phyloP scores from a whole-genome alignment of 2,888 invertebrate genomes.

The Helobdella robusta region DNA sequence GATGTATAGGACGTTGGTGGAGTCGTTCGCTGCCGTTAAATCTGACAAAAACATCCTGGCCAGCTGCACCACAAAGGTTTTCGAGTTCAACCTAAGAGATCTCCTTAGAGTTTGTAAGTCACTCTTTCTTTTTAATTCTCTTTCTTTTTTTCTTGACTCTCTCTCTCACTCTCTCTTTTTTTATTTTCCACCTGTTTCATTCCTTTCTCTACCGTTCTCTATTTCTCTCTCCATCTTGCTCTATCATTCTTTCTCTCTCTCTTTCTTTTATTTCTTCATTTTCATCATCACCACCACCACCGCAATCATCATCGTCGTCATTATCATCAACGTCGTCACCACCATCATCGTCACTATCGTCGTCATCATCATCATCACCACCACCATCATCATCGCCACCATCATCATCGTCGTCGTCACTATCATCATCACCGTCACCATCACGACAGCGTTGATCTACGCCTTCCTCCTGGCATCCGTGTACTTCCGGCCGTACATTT shows the following conservation, averaged over 20 bases:
- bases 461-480: neutral
- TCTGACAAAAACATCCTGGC: conserved; percentile 7
- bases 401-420: neutral
- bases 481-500: neutral
- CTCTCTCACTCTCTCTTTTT: neutral
- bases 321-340: too few species aligned
- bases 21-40: conserved; percentile 10
- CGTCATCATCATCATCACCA: neutral
- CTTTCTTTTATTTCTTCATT: neutral
- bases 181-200: neutral
- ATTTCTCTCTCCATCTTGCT: neutral
- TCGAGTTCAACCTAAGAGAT: conserved; percentile 12
- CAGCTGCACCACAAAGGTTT: conserved; percentile 3
- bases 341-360: neutral
- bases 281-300: neutral
- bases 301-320: too few species aligned
- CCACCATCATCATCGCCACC: conserved; percentile 3
- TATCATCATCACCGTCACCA: neutral
- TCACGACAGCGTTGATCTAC: neutral
- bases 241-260: neutral
- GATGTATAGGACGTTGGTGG: neutral
- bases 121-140: neutral
- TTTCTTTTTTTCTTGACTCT: neutral
- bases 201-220: neutral
- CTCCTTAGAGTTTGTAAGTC: neutral